Percentiles rank a stretch among this genome's conserved stretches.
phyloP scores from a whole-genome alignment of 1,140 invertebrate genomes.

The Battus philenor region DNA sequence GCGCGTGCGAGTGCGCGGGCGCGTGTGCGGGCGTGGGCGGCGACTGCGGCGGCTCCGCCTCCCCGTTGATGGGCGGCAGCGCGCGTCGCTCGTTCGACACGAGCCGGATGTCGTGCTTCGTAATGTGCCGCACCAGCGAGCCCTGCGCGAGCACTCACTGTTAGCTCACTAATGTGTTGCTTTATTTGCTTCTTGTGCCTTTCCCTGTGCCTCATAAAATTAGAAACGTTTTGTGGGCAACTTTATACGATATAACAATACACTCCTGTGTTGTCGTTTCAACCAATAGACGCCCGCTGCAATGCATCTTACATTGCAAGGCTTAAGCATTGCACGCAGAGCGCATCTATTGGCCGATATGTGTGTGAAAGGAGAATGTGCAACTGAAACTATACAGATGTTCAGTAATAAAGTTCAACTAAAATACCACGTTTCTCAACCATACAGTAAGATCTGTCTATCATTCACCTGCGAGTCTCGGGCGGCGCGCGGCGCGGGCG shows the following conservation, averaged over 20 bases:
- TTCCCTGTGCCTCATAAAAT: too few species aligned
- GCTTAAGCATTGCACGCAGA: neutral
- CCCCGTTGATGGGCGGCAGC: slow-evolving; percentile 48
- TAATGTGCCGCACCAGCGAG: slow-evolving; percentile 50
- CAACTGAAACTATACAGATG: too few species aligned
- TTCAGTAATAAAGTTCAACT: too few species aligned
- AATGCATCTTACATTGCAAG: neutral
- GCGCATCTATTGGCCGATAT: neutral
- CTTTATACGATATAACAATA: too few species aligned
- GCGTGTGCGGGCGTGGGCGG: slow-evolving; percentile 22
- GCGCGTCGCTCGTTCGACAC: slow-evolving; percentile 42
- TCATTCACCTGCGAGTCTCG: slow-evolving; percentile 7
- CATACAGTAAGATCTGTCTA: too few species aligned
- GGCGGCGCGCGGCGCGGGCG: slow-evolving; percentile 7
- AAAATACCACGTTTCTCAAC: too few species aligned
- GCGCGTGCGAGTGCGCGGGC: slow-evolving; percentile 37
- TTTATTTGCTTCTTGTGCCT: too few species aligned
- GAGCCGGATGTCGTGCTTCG: slow-evolving; percentile 64
- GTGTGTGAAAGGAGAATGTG: neutral
- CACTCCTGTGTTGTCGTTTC: too few species aligned
- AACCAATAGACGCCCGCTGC: too few species aligned
- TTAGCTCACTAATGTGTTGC: too few species aligned
- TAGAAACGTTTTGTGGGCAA: too few species aligned
- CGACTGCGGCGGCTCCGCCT: slow-evolving; percentile 17
- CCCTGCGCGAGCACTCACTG: too few species aligned